Percentiles rank a stretch among this genome's conserved stretches.
phyloP scores from a whole-genome alignment of 2,113 vertebrate genomes.

The Chiloscyllium plagiosum region DNA sequence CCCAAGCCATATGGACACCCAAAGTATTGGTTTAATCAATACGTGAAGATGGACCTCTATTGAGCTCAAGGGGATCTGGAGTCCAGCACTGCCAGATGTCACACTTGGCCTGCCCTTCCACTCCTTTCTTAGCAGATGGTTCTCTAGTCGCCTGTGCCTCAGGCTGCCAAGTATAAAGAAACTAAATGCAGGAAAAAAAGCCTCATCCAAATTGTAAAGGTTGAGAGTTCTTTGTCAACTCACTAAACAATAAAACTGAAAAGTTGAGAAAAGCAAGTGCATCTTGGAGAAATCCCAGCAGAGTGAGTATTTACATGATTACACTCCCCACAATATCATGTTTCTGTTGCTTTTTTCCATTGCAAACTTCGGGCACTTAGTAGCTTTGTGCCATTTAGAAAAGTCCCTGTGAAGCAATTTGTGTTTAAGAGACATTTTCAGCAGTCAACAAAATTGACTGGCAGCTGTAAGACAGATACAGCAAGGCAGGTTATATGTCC shows the following conservation, averaged over 20 bases:
- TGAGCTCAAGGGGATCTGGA: slow-evolving; percentile 32
- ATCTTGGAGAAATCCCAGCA: slow-evolving; percentile 2
- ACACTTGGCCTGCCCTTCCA: slow-evolving; percentile 7
- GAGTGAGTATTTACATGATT: background rate
- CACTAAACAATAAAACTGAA: slow-evolving; percentile 22
- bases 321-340: background rate
- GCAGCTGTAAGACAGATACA: background rate
- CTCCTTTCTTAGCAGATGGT: slow-evolving; percentile 32
- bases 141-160: slow-evolving; percentile 8
- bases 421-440: background rate
- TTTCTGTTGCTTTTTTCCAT: background rate
- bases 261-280: background rate
- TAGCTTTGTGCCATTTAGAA: background rate
- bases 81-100: slow-evolving; percentile 37
- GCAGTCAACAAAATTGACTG: background rate
- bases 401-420: background rate
- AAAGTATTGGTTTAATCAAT: slow-evolving; percentile 37
- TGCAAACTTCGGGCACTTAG: background rate
- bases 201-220: background rate
- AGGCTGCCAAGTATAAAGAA: slow-evolving; percentile 29
- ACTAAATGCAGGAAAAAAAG: background rate
- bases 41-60: slow-evolving; percentile 26
- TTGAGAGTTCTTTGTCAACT: slow-evolving; percentile 14
- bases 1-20: slow-evolving; percentile 27
- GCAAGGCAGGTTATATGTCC: background rate